phyloP scores from a whole-genome alignment of 2,113 vertebrate genomes.

The Coptodon bakossiorum region DNA sequence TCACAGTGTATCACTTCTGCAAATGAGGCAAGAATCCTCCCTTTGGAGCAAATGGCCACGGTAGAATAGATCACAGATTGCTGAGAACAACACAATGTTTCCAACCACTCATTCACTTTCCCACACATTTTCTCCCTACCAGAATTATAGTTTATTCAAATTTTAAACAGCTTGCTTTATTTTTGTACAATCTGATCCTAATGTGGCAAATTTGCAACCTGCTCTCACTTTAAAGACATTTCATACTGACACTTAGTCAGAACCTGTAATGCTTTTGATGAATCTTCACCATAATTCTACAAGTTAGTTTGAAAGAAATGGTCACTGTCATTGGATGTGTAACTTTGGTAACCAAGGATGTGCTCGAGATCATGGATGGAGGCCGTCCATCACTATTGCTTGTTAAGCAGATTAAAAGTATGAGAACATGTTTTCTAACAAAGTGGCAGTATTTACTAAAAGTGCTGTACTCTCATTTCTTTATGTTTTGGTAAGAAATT shows the following conservation, averaged over 20 bases:
- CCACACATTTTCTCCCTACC: not conserved
- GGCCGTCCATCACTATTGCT: not conserved
- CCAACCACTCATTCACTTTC: not conserved
- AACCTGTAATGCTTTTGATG: not conserved
- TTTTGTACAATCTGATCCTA: not conserved
- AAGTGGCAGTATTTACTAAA: not conserved
- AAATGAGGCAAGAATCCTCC: conserved; percentile 42
- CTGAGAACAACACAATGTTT: not conserved
- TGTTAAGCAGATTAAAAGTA: not conserved
- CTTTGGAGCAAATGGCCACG: conserved; percentile 14
- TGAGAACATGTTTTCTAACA: not conserved
- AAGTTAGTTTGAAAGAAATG: not conserved
- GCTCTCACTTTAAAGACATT: not conserved
- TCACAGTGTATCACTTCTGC: conserved; percentile 41
- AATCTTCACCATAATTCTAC: not conserved
- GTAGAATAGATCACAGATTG: conserved; percentile 16
- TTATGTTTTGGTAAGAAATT: not conserved
- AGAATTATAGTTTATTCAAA: not conserved
- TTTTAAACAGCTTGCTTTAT: not conserved
- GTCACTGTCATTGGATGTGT: not conserved
- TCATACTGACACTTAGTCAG: not conserved
- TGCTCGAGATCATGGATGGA: not conserved
- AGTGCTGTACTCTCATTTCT: not conserved
- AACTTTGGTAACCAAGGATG: not conserved
- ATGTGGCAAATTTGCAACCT: not conserved